Evolutionary conservation across 1,140 invertebrate genomes (phyloP).

Genomic region (Pogonomyrmex californicus): DNA sequence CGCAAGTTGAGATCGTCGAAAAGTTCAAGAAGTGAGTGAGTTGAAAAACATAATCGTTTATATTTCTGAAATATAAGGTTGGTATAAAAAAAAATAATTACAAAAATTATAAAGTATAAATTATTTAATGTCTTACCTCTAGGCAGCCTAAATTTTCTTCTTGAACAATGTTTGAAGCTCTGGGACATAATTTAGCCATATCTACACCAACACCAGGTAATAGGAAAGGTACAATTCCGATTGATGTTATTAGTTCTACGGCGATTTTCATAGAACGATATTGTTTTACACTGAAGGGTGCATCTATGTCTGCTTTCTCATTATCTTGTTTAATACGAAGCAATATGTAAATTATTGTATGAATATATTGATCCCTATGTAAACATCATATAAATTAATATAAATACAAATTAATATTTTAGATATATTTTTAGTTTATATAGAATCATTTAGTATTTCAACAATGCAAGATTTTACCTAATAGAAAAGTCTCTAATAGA

Average conservation of each 20-base stretch:
- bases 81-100: conserved; percentile 20
- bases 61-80: conserved; percentile 82
- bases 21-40: conserved; percentile 81
- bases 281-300: conserved; percentile 88
- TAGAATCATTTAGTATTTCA: background rate
- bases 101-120: conserved; percentile 8
- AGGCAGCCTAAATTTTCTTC: conserved; percentile 74
- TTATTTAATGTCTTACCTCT: conserved; percentile 67
- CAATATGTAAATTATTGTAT: conserved; percentile 74
- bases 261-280: conserved; percentile 86
- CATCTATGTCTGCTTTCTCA: conserved; percentile 78
- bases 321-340: conserved; percentile 65
- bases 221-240: conserved; percentile 90
- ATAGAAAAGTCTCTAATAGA: conserved; percentile 35
- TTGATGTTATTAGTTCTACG: conserved; percentile 88
- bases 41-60: conserved; percentile 79
- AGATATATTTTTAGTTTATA: background rate
- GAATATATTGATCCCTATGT: conserved; percentile 77
- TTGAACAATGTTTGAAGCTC: conserved; percentile 69
- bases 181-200: conserved; percentile 83
- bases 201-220: conserved; percentile 89
- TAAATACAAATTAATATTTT: conserved; percentile 9
- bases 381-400: background rate
- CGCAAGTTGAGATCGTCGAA: conserved; percentile 82
- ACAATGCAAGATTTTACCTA: conserved; percentile 59